These are phyloP conservation scores for Xylota sylvarum DNA, from an alignment of 2,888 invertebrate genomes.

Conservation along the genomic window DNA sequence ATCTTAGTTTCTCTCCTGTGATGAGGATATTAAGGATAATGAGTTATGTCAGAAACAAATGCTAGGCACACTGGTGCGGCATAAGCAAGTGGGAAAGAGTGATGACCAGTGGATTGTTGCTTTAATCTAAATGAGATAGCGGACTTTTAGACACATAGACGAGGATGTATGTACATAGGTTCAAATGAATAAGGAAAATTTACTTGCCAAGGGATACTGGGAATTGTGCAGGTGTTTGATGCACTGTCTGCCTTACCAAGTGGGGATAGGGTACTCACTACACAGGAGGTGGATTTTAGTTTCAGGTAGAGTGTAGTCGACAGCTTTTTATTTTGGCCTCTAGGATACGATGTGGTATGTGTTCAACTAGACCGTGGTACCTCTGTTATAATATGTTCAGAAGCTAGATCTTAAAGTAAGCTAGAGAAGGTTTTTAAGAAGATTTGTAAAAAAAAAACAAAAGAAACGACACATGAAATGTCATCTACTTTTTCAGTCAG, in stretches of 20 bases:
- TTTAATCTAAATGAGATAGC: constrained; percentile 67
- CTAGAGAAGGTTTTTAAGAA: too few species aligned
- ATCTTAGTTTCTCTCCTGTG: constrained; percentile 74
- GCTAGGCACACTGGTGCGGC: constrained; percentile 76
- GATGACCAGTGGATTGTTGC: constrained; percentile 70
- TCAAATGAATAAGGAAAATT: constrained; percentile 10
- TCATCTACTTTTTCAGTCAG: too few species aligned
- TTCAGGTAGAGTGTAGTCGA: too few species aligned
- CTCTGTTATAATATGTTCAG: too few species aligned
- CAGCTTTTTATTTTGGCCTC: background rate
- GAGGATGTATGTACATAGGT: constrained; percentile 16
- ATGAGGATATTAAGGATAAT: constrained; percentile 77
- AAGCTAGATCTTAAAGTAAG: too few species aligned
- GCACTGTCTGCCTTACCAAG: background rate
- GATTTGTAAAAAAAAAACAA: too few species aligned
- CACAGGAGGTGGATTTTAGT: too few species aligned
- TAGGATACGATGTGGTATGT: too few species aligned
- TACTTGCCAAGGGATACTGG: background rate
- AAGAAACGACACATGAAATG: too few species aligned
- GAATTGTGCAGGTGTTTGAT: constrained; percentile 13
- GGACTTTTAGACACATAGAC: constrained; percentile 41
- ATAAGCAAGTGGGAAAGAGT: constrained; percentile 63
- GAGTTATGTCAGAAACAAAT: constrained; percentile 83
- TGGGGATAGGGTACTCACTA: background rate
- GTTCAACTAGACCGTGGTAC: too few species aligned